Conservation (phyloP, 2,797 vertebrate genomes). For the Anguilla obscura region DNA sequence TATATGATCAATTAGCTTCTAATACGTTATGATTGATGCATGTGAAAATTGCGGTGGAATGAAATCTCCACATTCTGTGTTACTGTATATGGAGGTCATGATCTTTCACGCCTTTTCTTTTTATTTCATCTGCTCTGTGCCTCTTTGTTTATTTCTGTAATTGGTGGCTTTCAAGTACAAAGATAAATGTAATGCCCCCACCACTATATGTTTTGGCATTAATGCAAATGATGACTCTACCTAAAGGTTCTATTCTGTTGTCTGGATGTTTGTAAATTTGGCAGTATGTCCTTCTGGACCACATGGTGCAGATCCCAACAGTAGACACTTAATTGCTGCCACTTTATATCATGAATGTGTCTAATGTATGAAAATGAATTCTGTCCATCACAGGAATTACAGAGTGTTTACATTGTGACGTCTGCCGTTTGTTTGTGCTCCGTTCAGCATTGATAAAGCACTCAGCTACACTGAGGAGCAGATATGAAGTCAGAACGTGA, state of each 20-base stretch:
- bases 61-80: conserved; percentile 3
- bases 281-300: neutral
- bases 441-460: neutral
- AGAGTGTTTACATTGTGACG: neutral
- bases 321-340: neutral
- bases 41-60: conserved; percentile 28
- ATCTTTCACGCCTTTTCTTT: neutral
- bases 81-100: neutral
- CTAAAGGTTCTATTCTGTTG: neutral
- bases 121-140: neutral
- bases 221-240: neutral
- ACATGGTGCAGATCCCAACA: neutral
- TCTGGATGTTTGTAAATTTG: neutral
- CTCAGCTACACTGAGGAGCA: neutral
- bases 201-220: neutral
- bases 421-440: neutral
- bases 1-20: neutral
- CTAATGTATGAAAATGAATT: neutral
- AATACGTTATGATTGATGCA: conserved; percentile 22
- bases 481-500: neutral
- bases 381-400: neutral
- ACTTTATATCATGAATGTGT: neutral
- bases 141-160: neutral
- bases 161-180: neutral
- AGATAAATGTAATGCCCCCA: neutral